Evolutionary conservation across 2,888 invertebrate genomes (phyloP).

Genomic region (Scaptomyza polygonia): DNA sequence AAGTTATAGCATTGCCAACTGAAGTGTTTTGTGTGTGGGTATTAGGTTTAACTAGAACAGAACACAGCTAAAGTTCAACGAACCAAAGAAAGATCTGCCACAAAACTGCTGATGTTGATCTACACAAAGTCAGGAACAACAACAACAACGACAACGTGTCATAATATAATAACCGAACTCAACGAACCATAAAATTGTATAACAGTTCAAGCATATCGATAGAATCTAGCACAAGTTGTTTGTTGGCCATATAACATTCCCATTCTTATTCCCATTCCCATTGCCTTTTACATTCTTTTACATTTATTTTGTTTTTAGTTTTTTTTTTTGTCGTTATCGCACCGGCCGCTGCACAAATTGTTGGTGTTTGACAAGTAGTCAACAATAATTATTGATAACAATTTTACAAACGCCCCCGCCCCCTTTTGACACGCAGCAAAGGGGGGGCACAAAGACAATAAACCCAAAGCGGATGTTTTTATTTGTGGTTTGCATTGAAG

Average conservation of each 20-base stretch:
- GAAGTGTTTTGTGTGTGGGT: slow-evolving; percentile 17
- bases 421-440: slow-evolving; percentile 43
- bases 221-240: slow-evolving; percentile 19
- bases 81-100: slow-evolving; percentile 47
- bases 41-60: slow-evolving; percentile 31
- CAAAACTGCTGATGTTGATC: slow-evolving; percentile 43
- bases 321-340: slow-evolving; percentile 63
- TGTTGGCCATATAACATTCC: slow-evolving; percentile 4
- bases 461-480: slow-evolving; percentile 56
- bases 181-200: slow-evolving; percentile 66
- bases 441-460: not conserved
- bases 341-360: slow-evolving; percentile 68
- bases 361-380: slow-evolving; percentile 78
- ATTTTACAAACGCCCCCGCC: slow-evolving; percentile 55
- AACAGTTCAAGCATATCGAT: slow-evolving; percentile 64
- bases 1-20: slow-evolving; percentile 6
- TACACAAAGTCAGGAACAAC: slow-evolving; percentile 30
- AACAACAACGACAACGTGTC: slow-evolving; percentile 60
- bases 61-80: slow-evolving; percentile 42
- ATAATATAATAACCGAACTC: slow-evolving; percentile 60
- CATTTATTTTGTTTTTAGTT: not conserved
- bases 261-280: not conserved
- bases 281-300: not conserved
- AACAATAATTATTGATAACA: slow-evolving; percentile 69
- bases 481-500: slow-evolving; percentile 42